Percentiles rank a stretch among this genome's conserved stretches.
These are phyloP conservation scores for Trachelus iudaicus DNA, from an alignment of 2,888 invertebrate genomes.

Conservation along the genomic window DNA sequence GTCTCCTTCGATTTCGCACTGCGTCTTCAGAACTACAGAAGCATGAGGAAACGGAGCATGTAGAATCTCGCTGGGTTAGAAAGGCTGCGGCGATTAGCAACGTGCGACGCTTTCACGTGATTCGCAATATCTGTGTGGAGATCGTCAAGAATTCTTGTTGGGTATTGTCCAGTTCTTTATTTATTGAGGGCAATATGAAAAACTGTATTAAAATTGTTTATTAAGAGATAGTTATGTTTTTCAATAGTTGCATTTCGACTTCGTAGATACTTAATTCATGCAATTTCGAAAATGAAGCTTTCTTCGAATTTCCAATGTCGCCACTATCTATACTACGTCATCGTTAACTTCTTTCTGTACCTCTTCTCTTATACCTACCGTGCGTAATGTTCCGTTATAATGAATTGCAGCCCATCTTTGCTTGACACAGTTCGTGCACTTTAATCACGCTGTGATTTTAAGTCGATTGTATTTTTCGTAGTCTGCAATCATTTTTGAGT, in stretches of 20 bases:
- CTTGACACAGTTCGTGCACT: neutral
- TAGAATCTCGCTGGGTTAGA: neutral
- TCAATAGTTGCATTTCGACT: neutral
- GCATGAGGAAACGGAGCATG: neutral
- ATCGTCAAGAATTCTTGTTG: neutral
- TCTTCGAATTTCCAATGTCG: neutral
- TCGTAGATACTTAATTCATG: neutral
- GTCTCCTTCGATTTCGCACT: neutral
- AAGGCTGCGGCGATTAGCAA: neutral
- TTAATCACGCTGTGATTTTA: neutral
- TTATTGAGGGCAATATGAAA: neutral
- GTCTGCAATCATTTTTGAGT: conserved; percentile 34
- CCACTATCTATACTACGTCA: neutral
- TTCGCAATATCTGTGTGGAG: neutral
- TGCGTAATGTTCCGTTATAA: neutral
- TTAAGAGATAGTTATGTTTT: neutral
- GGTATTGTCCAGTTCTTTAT: no score
- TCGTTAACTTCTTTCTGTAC: neutral
- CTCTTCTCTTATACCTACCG: neutral
- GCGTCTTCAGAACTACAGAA: neutral
- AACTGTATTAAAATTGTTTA: neutral
- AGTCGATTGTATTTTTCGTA: neutral
- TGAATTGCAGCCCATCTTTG: neutral
- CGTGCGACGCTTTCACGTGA: neutral
- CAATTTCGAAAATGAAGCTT: neutral